Base-by-base conservation (phyloP, 1,140 invertebrate species). In the Apolygus lucorum region DNA sequence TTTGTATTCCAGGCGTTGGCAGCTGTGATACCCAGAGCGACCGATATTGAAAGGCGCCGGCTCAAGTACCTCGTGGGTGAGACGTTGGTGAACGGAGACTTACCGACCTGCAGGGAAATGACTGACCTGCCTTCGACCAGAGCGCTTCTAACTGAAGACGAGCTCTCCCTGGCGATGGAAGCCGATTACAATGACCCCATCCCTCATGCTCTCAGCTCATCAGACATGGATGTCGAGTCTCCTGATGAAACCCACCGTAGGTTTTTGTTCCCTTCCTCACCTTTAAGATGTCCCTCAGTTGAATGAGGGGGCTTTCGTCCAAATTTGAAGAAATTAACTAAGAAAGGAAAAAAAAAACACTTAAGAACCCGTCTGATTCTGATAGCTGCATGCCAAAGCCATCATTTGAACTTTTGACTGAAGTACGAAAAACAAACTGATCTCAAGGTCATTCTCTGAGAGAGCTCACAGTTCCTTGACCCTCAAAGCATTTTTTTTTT, bases 11-110 rank as follows among this genome's bases (percentile, higher is more conserved):
- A 81, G 79, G 81, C 84, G n/a, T 76, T 86, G 29, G 77, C 79
- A 64, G 79, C 80, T 49, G 80, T 86, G 67, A 72, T 87, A 65
- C 78, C 80, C 66, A 76, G 76, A 49, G 76, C 82, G 63, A 80
- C 78, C 24, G 74, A 75, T 52, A 72, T 71, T 0, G 84, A 85
- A 66, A 83, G 80, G 77, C 73, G 77, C 67, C 81, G 82, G 69
- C 76, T 82, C 49, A 74, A 78, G 11, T 74, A 74, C 17, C 81
- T 81, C 72, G 70, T 84, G 14, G 67, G 82, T 25, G 79, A 83
- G 71, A 72, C 82, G 26, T 64, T 82, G 17, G 73, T 82, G 42
- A 79, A 77, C 29, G 74, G 76, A 28, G 77, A 81, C 22, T 76
- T 81, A 17, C 76, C 78, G 2, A 66, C 34, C 24, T 28, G 65